Base-by-base conservation (phyloP, 2,113 vertebrate species). In the Morone saxatilis region DNA sequence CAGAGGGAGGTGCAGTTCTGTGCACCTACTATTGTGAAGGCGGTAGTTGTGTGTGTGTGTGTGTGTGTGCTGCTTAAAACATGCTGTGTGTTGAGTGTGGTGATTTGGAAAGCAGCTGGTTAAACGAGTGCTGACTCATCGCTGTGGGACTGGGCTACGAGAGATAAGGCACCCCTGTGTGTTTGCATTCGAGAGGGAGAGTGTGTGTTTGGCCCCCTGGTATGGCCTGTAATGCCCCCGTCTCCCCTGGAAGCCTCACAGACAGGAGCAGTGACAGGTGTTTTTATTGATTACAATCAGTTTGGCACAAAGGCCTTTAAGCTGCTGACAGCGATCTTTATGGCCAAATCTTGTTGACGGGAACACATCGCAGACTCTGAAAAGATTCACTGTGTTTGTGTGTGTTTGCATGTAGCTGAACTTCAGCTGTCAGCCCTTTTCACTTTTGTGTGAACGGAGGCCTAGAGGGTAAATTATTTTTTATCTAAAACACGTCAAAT, bases 61-160 rank as follows among this genome's bases (percentile, higher is more conserved):
- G 70, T 45, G 3, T 81, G 43, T 72, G 74, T 62, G 53, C 22
- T 47, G 13, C 60, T 54, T 41, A 68, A 31, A 47, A 59, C 19
- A 14, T 17, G 5, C 38, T 59, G 62, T 72, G 69, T 62, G 59
- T 62, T 4, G 31, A 59, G 61, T 57, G 57, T 78, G 47, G 71
- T 74, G 65, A 86, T 91, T 93, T 86, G 72, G 91, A 84, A 84
- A 92, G 76, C 88, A 93, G 92, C 90, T 91, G 92, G 87, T 79
- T 48, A 84, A 71, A 86, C 51, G 36, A 84, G 67, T 88, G 93
- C 93, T 94, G 92, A 95, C 80, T 94, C 94, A 92, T 92, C 20
- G 50, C 40, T 85, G 63, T 86, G 83, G 71, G 76, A 71, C 86
- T 80, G 80, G 73, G 51, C 72, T 57, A 25, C 31, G 22, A 50